Evolutionary conservation across 2,113 vertebrate species (phyloP).

Genomic region (Lycaon pictus): DNA sequence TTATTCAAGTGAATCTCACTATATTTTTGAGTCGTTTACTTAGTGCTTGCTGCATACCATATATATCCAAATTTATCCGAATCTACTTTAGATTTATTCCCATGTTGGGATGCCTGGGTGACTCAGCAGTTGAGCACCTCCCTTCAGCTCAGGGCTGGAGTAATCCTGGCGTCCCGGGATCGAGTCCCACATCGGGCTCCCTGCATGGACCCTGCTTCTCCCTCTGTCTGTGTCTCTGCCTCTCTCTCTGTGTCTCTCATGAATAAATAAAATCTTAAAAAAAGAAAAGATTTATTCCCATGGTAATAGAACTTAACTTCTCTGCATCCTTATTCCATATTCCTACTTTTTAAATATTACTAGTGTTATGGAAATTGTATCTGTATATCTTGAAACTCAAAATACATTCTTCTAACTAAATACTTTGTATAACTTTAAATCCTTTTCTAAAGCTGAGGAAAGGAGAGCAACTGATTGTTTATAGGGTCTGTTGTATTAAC

Average conservation of each 20-base stretch:
- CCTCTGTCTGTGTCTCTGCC: no score
- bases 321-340: not conserved
- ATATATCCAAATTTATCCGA: not conserved
- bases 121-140: no score
- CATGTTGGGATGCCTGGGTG: no score
- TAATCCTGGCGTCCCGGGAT: no score
- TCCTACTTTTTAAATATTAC: not conserved
- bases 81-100: not conserved
- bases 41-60: not conserved
- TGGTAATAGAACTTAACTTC: not conserved
- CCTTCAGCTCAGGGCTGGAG: no score
- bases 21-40: not conserved
- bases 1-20: not conserved
- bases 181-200: no score
- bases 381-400: not conserved
- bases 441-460: not conserved
- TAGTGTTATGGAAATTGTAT: not conserved
- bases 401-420: not conserved
- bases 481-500: not conserved
- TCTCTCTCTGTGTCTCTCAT: no score
- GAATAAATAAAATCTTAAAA: no score
- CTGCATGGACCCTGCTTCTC: no score
- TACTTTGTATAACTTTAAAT: not conserved
- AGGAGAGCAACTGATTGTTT: not conserved
- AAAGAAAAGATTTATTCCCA: not conserved